Evolutionary conservation across 2,888 invertebrate genomes (phyloP).

Genomic region (Synanthedon myopaeformis): DNA sequence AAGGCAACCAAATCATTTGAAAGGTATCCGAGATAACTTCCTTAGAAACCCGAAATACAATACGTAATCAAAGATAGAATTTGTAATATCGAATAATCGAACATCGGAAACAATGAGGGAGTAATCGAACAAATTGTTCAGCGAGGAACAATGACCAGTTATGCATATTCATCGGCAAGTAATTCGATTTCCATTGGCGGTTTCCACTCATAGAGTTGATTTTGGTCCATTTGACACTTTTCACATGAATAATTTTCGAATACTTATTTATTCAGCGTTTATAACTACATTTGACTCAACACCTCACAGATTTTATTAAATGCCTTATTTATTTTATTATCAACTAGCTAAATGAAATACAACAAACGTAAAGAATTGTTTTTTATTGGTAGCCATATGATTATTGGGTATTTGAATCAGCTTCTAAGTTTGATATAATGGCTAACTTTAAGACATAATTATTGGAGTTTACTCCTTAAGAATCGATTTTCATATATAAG

Average conservation of each 20-base stretch:
- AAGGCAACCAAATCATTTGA: too few species aligned
- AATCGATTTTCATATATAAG: too few species aligned
- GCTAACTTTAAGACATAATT: too few species aligned
- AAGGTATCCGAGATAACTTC: background rate
- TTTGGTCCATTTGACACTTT: constrained; percentile 60
- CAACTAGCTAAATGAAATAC: background rate
- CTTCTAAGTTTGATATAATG: too few species aligned
- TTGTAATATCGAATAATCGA: constrained; percentile 30
- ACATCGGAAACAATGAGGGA: constrained; percentile 34
- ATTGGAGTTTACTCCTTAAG: too few species aligned
- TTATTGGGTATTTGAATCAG: too few species aligned
- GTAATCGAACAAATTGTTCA: constrained; percentile 33
- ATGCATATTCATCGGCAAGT: constrained; percentile 60
- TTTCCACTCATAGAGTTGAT: constrained; percentile 48
- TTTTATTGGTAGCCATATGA: too few species aligned
- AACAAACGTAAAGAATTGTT: background rate
- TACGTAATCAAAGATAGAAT: constrained; percentile 13
- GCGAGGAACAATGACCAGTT: constrained; percentile 38
- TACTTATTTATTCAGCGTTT: constrained; percentile 3
- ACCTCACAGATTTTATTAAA: background rate
- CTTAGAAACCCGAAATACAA: constrained; percentile 5
- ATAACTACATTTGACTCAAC: background rate
- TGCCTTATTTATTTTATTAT: background rate
- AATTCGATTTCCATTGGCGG: constrained; percentile 56
- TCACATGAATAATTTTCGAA: constrained; percentile 32